Conservation (phyloP, 2,888 invertebrate species). For the Volucella inflata region DNA sequence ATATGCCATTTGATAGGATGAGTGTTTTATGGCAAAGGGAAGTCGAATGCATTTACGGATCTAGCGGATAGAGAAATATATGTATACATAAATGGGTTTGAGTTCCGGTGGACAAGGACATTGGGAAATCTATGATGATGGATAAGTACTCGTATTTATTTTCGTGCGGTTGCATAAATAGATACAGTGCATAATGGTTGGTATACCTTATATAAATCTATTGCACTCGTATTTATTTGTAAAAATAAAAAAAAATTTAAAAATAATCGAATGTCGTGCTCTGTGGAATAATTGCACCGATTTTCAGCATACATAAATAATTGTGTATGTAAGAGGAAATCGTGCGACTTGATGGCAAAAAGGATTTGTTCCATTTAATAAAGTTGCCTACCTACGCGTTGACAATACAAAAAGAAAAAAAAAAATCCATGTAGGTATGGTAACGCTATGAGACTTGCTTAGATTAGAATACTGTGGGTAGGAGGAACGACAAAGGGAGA, state of each 20-base stretch:
- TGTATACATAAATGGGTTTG: slow-evolving; percentile 43
- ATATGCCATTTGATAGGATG: slow-evolving; percentile 55
- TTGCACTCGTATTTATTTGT: background rate
- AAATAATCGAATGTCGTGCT: slow-evolving; percentile 40
- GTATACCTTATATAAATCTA: too few species aligned
- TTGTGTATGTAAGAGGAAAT: slow-evolving; percentile 17
- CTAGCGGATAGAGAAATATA: background rate
- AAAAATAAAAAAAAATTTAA: background rate
- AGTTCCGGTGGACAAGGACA: slow-evolving; percentile 66
- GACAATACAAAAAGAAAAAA: slow-evolving; percentile 36
- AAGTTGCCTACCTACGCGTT: slow-evolving; percentile 58
- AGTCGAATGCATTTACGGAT: slow-evolving; percentile 38
- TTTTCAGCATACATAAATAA: background rate
- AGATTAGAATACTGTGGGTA: background rate
- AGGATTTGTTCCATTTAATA: slow-evolving; percentile 46
- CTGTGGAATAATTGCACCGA: background rate
- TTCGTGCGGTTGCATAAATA: slow-evolving; percentile 26
- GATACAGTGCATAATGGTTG: too few species aligned
- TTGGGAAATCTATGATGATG: slow-evolving; percentile 40
- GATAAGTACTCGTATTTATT: slow-evolving; percentile 15
- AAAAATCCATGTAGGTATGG: slow-evolving; percentile 4
- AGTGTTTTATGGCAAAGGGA: slow-evolving; percentile 50
- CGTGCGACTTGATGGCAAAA: slow-evolving; percentile 42
- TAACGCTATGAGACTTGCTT: slow-evolving; percentile 25
- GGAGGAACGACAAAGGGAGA: background rate